phyloP scores from a whole-genome alignment of 2,113 vertebrate genomes.

The Syrrhaptes paradoxus region DNA sequence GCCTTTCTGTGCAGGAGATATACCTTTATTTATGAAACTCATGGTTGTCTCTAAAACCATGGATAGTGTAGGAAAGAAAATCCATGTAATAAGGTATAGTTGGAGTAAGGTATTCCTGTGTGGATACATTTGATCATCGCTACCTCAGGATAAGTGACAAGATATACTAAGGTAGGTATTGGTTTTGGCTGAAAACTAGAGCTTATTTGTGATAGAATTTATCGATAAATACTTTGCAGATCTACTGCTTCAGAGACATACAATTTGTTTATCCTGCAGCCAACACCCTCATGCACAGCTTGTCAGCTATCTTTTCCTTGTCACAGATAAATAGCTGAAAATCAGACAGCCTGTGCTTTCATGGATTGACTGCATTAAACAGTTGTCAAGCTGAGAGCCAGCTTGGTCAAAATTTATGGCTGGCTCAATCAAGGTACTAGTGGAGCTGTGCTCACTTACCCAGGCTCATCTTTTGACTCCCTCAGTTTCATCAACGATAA shows the following conservation, averaged over 20 bases:
- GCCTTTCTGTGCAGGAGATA: not conserved
- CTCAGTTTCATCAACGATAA: not conserved
- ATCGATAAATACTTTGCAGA: not conserved
- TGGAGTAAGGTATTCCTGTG: not conserved
- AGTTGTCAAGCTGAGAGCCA: not conserved
- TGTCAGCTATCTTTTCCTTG: not conserved
- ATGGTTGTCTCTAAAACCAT: not conserved
- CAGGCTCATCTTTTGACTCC: not conserved
- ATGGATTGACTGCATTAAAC: not conserved
- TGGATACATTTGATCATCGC: not conserved
- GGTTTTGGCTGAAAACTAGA: not conserved
- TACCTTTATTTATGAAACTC: not conserved
- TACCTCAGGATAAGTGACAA: not conserved
- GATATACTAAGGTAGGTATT: not conserved
- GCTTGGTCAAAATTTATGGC: not conserved
- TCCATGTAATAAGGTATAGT: not conserved
- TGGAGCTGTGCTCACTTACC: not conserved
- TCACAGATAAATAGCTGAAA: not conserved
- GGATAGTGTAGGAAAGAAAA: not conserved
- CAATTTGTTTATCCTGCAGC: not conserved
- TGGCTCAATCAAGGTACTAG: not conserved
- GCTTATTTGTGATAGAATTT: not conserved
- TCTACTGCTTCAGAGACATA: not conserved
- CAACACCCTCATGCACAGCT: not conserved
- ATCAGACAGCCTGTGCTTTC: not conserved